Conservation (phyloP, 2,888 invertebrate genomes). For the Leucoma salicis region DNA sequence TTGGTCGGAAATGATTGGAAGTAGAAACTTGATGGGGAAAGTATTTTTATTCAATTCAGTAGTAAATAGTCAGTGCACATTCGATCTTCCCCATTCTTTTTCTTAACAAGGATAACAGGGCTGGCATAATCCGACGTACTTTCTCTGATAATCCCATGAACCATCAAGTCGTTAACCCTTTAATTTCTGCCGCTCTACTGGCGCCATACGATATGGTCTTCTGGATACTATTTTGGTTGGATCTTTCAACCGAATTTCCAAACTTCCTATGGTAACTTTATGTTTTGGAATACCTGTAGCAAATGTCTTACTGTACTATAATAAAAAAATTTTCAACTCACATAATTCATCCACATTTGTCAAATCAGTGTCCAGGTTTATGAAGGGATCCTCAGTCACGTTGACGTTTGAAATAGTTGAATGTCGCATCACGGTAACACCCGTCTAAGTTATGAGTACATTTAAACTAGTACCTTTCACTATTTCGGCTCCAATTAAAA, state of each 20-base stretch:
- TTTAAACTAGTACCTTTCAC: no score
- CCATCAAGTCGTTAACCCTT: not conserved
- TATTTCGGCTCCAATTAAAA: no score
- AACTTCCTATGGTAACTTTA: not conserved
- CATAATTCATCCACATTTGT: not conserved
- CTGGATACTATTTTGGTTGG: not conserved
- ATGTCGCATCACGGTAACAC: not conserved
- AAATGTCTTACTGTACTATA: not conserved
- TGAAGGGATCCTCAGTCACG: not conserved
- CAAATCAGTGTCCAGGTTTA: not conserved
- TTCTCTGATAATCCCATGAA: not conserved
- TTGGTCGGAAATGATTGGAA: not conserved
- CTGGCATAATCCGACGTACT: not conserved
- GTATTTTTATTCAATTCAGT: slow-evolving; percentile 2
- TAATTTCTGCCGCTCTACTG: not conserved
- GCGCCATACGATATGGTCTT: not conserved
- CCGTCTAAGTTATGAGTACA: not conserved
- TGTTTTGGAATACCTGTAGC: not conserved
- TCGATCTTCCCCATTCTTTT: slow-evolving; percentile 1
- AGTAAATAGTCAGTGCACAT: slow-evolving; percentile 1
- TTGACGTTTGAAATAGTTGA: not conserved
- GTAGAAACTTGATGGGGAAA: not conserved
- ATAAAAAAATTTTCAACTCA: not conserved
- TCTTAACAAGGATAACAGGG: not conserved
- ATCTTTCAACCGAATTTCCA: not conserved